Evolutionary conservation across 2,113 vertebrate species (phyloP).

Genomic region (Chaetura pelagica): DNA sequence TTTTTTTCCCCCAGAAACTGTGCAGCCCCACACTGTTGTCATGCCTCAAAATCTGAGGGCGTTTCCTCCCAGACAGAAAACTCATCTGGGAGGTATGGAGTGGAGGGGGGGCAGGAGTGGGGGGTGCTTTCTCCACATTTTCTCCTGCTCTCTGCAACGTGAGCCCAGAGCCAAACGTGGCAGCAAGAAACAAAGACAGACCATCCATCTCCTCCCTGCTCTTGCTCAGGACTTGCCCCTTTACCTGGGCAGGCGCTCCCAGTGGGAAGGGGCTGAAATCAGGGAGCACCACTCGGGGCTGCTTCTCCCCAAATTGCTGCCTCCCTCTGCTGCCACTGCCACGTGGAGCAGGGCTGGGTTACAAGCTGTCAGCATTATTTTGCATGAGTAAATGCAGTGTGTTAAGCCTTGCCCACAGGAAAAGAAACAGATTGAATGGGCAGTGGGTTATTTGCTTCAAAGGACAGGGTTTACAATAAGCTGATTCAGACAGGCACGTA

Average conservation of each 20-base stretch:
- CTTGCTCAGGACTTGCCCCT: fast-evolving
- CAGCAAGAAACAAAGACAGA: neutral
- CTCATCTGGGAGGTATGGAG: fast-evolving
- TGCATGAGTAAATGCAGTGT: neutral
- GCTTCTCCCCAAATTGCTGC: neutral
- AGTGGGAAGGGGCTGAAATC: fast-evolving
- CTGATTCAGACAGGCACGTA: neutral
- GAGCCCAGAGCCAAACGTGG: neutral
- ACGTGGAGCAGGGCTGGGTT: neutral
- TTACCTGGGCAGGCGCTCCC: neutral
- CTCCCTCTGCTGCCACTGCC: neutral
- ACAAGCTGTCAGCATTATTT: neutral
- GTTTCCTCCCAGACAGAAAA: neutral
- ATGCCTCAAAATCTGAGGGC: neutral
- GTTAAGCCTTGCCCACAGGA: neutral
- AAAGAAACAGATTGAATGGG: neutral
- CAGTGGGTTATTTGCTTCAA: neutral
- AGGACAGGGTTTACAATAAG: neutral
- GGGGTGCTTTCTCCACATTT: neutral
- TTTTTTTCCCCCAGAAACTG: neutral
- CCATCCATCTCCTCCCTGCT: neutral
- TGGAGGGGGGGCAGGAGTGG: too few relatives aligned
- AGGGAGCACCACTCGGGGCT: neutral
- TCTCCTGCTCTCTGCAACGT: neutral
- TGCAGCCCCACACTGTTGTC: neutral